A percentile compares a stretch with the other conserved stretches of the same genome.
Evolutionary conservation across 1,140 invertebrate species (phyloP).

Genomic region (Listronotus oregonensis): DNA sequence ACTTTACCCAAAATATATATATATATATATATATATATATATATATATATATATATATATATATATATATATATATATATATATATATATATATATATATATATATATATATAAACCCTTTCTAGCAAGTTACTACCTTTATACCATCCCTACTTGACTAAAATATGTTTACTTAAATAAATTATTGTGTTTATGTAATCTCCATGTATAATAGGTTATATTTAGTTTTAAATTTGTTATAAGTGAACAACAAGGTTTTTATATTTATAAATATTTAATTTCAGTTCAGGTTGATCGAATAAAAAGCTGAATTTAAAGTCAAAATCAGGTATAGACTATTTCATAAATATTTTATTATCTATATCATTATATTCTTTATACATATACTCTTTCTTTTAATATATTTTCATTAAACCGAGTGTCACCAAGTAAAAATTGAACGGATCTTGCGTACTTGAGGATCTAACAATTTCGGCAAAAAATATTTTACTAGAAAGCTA

Average conservation of each 20-base stretch:
- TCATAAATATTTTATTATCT: constrained; percentile 54
- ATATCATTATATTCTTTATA: constrained; percentile 54
- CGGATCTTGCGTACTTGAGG: no score
- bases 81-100: no score
- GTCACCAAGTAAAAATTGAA: constrained; percentile 50
- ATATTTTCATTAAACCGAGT: constrained; percentile 55
- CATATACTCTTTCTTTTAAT: constrained; percentile 52
- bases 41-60: no score
- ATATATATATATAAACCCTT: no score
- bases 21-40: no score
- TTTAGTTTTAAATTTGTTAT: constrained; percentile 19
- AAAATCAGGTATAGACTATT: constrained; percentile 51
- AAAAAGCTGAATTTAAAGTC: constrained; percentile 35
- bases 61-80: no score
- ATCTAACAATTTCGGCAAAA: no score
- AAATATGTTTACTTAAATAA: constrained; percentile 15
- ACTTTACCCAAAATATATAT: neutral
- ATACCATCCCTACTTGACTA: neutral
- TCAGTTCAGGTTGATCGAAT: constrained; percentile 34
- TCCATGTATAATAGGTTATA: constrained; percentile 22
- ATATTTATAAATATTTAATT: constrained; percentile 34
- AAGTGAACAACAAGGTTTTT: constrained; percentile 17
- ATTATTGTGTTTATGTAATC: constrained; percentile 44
- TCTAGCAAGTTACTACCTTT: no score
- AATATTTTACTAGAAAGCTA: no score